phyloP scores from a whole-genome alignment of 2,797 vertebrate species.

The Cuculus canorus region DNA sequence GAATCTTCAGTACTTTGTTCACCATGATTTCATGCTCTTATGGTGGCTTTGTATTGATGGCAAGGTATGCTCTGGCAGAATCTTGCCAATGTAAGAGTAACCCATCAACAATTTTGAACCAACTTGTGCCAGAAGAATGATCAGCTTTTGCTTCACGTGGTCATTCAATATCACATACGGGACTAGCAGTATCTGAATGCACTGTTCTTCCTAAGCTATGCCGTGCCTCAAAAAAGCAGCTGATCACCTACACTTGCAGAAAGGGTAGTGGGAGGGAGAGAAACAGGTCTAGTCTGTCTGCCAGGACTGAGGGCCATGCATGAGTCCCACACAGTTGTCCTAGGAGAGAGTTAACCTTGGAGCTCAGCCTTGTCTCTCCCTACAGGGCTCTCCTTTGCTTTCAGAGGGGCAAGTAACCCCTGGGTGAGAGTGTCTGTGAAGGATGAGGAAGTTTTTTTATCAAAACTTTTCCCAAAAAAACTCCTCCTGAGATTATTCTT shows the following conservation, averaged over 20 bases:
- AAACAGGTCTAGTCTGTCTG: not conserved
- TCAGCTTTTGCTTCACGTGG: not conserved
- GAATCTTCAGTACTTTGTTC: not conserved
- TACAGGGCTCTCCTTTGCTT: not conserved
- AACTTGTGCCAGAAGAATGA: not conserved
- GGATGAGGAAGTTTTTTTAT: not conserved
- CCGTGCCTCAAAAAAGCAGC: not conserved
- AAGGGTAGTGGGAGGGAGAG: not conserved
- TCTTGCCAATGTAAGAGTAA: not conserved
- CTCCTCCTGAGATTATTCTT: not conserved
- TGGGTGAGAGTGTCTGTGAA: not conserved
- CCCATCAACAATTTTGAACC: not conserved
- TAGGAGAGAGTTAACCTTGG: not conserved
- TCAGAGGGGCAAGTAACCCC: not conserved
- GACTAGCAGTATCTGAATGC: not conserved
- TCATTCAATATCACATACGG: rapidly evolving
- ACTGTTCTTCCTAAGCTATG: not conserved
- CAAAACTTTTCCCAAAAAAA: not conserved
- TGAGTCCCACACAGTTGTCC: not conserved
- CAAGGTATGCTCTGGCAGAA: not conserved
- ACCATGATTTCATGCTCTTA: not conserved
- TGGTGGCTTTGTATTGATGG: not conserved
- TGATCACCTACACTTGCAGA: not conserved
- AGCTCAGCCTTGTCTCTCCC: not conserved
- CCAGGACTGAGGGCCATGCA: not conserved